Evolutionary conservation across 2,888 invertebrate genomes (phyloP), one percentile per base, ranked within the genome.

Genomic region (Drosophila helvetica): DNA sequence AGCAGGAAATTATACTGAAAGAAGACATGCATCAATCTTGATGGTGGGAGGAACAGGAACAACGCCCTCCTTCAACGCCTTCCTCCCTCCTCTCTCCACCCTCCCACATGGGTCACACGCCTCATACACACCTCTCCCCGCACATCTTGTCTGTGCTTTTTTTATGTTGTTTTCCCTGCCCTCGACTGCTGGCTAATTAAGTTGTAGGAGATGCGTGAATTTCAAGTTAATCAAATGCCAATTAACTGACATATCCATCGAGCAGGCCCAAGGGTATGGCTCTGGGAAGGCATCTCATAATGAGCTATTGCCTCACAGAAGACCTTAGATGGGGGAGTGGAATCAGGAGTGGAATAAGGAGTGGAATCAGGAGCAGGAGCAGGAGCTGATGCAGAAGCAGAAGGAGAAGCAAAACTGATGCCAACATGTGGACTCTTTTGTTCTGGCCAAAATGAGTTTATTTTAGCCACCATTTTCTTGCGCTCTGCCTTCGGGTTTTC

Each of bases 151-250:
- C 10, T 30, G 10, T 8, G 38, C 18, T 61, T n/a, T 61, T 18
- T 22, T n/a, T 43, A 43, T 46, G 42, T 30, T 18, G 30, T 19
- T 47, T 53, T 17, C 48, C 17, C 12, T 22, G 30, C 52, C 56
- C 38, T 38, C n/a, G 38, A n/a, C 38, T 15, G 38, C 7, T n/a
- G 43, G 56, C 52, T 80, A 72, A 74, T 74, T 75, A 75, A 69
- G 69, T 80, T 63, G 46, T 52, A 50, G 60, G 43, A 54, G 64
- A 61, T 33, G 57, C 68, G 61, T 59, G 57, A 64, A 63, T 62
- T 68, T 74, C 63, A 58, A 74, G 70, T 74, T 83, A 72, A 85
- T 83, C 75, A 83, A 82, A 82, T 83, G 80, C 72, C 80, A 85
- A 85, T 82, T 82, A 81, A 69, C 64, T 69, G 74, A 66, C 81